These are phyloP conservation scores for Teinopalpus imperialis DNA, from an alignment of 2,888 invertebrate genomes.

Conservation along the genomic window DNA sequence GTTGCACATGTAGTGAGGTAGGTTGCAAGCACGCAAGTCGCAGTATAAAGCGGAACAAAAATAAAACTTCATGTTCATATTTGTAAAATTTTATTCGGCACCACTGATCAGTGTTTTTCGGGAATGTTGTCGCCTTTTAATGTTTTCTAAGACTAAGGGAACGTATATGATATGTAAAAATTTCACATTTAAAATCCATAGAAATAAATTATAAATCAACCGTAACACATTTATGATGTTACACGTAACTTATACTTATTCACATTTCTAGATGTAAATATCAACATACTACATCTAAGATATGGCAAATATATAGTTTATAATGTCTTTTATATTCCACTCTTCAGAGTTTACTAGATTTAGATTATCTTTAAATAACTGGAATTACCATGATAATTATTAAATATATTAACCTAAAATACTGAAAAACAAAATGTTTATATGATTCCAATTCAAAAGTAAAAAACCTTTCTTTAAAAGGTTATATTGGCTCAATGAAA, in stretches of 20 bases:
- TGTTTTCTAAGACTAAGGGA: constrained; percentile 21
- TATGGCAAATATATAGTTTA: not conserved
- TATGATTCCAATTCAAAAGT: no score
- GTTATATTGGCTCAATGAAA: not conserved
- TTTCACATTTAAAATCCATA: constrained; percentile 23
- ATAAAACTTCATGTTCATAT: constrained; percentile 29
- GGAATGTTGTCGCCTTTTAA: constrained; percentile 27
- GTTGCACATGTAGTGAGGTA: no score
- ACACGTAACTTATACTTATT: constrained; percentile 3
- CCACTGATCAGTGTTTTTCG: constrained; percentile 14
- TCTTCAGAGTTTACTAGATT: not conserved
- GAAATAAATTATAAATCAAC: constrained; percentile 2
- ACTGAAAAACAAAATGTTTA: no score
- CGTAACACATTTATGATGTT: constrained; percentile 3
- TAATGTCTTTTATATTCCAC: constrained; percentile 15
- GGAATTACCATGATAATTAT: not conserved
- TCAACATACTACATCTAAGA: not conserved
- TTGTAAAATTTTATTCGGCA: constrained; percentile 24
- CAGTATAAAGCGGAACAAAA: constrained; percentile 28
- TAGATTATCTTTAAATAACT: not conserved
- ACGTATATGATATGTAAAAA: constrained; percentile 30
- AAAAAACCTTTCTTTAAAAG: not conserved
- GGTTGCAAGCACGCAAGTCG: not conserved
- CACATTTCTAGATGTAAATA: constrained; percentile 1
- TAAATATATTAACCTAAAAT: no score